Base-by-base conservation (phyloP, 1,140 invertebrate species). In the Acromyrmex charruanus region DNA sequence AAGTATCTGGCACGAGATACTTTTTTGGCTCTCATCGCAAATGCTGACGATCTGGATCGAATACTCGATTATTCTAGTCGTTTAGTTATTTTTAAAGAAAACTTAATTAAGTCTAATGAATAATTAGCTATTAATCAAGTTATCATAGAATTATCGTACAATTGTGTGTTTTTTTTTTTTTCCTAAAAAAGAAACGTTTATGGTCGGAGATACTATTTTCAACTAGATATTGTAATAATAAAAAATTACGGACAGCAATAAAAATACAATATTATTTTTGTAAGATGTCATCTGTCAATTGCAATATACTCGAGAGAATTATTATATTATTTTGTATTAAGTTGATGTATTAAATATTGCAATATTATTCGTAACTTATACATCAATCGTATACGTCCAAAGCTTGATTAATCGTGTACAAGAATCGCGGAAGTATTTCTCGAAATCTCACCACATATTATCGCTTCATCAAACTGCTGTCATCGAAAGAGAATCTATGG, bases 1-100 rank as follows among this genome's bases (percentile, higher is more conserved):
- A 84, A 84, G 35, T 84, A 84, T 84, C 55, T 49, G 28, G 35
- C 35, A 74, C 35, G 3, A 21, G 18, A 72, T 82, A 31, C 39
- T 25, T 49, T 75, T 79, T 84, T 82, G 10, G n/a, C 16, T 31
- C 18, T 14, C 9, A 9, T 61, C 1, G 25, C 25, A 53, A 59
- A 82, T 59, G 5, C 16, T 12, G 53, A n/a, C 21, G 4, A 59
- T 35, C 14, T 51, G 5, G 7, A 61, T 44, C 18, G 18, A 28
- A n/a, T 25, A 4, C 1, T 49, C 31, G 25, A 74, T 61, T 21
- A 14, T 44, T 14, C 18, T 14, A 49, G 18, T 1, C n/a, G 5
- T 16, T 51, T 51, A 44, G 49, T 51, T 79, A 58, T 58, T 59
- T 81, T 81, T 59, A 58, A 72, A 59, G 28, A 1, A 0, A 69